These are phyloP conservation scores for Stenolophus ochropezus DNA, from an alignment of 2,888 invertebrate genomes.

Conservation along the genomic window DNA sequence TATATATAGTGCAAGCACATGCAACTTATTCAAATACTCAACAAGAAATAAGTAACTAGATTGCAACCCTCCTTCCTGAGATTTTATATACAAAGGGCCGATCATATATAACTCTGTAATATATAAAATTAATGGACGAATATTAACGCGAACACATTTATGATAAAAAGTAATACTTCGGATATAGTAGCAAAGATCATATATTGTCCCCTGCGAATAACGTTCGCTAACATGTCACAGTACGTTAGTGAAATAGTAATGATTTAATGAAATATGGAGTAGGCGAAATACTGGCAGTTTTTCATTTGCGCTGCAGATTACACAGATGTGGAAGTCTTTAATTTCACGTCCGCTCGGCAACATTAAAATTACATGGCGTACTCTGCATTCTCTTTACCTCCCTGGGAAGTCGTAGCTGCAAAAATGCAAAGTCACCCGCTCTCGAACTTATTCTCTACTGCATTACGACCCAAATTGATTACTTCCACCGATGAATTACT, in stretches of 20 bases:
- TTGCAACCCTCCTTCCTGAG: too few relatives aligned
- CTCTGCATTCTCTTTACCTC: conserved; percentile 2
- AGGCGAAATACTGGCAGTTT: conserved; percentile 4
- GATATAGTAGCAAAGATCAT: too few relatives aligned
- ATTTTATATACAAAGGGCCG: too few relatives aligned
- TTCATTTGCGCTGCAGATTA: conserved; percentile 25
- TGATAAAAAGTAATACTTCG: too few relatives aligned
- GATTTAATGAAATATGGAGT: conserved; percentile 21
- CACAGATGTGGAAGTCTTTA: conserved; percentile 41
- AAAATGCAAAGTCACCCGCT: conserved; percentile 1
- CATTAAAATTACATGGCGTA: conserved; percentile 47
- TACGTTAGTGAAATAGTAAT: background rate
- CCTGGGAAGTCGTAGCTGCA: background rate
- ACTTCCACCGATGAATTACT: background rate
- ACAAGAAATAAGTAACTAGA: too few relatives aligned
- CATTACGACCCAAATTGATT: background rate
- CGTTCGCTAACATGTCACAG: too few relatives aligned
- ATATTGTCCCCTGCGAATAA: too few relatives aligned
- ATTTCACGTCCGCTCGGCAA: conserved; percentile 36
- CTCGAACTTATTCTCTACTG: background rate
- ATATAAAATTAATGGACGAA: too few relatives aligned
- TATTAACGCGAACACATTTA: too few relatives aligned
- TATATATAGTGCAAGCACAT: too few relatives aligned
- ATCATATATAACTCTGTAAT: too few relatives aligned
- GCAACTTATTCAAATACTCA: too few relatives aligned